phyloP scores from a whole-genome alignment of 1,140 invertebrate genomes.

The Anagrus nilaparvatae region DNA sequence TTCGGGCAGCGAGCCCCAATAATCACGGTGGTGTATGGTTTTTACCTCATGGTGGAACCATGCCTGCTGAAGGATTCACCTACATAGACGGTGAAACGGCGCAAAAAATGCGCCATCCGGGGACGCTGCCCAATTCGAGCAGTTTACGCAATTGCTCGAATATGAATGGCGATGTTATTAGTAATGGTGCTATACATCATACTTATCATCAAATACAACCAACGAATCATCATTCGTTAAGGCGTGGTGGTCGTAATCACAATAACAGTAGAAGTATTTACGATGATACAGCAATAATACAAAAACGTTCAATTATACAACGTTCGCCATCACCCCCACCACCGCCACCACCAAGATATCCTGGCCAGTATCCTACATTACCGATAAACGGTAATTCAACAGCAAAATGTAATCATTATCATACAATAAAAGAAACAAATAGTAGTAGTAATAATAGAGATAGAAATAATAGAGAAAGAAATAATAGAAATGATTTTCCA shows the following conservation, averaged over 20 bases:
- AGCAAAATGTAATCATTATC: slow-evolving; percentile 29
- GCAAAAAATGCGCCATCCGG: slow-evolving; percentile 38
- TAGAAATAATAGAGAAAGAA: no score
- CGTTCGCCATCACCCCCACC: slow-evolving; percentile 17
- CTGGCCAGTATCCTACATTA: slow-evolving; percentile 28
- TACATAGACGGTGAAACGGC: slow-evolving; percentile 57
- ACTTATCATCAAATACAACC: slow-evolving; percentile 22
- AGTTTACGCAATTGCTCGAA: slow-evolving; percentile 15
- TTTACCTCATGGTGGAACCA: slow-evolving; percentile 48
- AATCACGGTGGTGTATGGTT: slow-evolving; percentile 42
- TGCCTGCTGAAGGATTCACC: slow-evolving; percentile 62
- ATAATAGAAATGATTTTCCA: no score
- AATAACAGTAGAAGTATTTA: no score
- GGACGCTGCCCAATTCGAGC: slow-evolving; percentile 35
- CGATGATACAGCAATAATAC: slow-evolving; percentile 16
- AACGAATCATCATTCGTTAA: slow-evolving; percentile 22
- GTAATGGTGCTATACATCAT: slow-evolving; percentile 11
- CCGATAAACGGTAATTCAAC: slow-evolving; percentile 27
- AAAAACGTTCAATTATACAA: not conserved
- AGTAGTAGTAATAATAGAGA: no score
- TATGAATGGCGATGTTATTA: slow-evolving; percentile 15
- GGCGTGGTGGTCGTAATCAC: no score
- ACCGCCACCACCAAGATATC: slow-evolving; percentile 26
- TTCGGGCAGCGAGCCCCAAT: slow-evolving; percentile 64
- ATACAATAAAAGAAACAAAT: no score